These are phyloP conservation scores for Melinaea marsaeus DNA, from an alignment of 2,888 invertebrate species.

Conservation along the genomic window DNA sequence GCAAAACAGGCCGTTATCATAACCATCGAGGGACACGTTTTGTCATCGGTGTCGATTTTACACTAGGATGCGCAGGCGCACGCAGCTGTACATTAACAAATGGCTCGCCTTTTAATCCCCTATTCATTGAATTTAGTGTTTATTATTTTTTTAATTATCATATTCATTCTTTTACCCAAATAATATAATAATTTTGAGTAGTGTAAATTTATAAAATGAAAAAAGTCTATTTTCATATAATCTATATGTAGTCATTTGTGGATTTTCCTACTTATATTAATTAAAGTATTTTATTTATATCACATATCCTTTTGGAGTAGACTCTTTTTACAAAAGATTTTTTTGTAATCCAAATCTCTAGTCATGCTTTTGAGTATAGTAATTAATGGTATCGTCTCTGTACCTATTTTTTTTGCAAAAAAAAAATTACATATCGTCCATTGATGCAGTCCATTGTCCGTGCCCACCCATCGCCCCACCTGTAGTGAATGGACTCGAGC, in stretches of 20 bases:
- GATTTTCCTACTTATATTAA: too few species aligned
- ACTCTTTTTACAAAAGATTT: neutral
- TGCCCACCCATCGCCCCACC: constrained; percentile 66
- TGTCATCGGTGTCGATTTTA: constrained; percentile 60
- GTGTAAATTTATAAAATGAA: too few species aligned
- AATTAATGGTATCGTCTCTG: constrained; percentile 28
- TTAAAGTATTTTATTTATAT: too few species aligned
- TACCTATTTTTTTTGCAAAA: constrained; percentile 26
- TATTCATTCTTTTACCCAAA: constrained; percentile 16
- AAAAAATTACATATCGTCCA: constrained; percentile 55
- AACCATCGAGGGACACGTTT: constrained; percentile 60
- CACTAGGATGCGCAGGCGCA: constrained; percentile 51
- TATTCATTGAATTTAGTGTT: constrained; percentile 29
- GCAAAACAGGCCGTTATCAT: constrained; percentile 54
- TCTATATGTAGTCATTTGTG: too few species aligned
- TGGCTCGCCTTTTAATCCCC: constrained; percentile 55
- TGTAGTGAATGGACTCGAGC: constrained; percentile 68
- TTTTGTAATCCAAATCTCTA: constrained; percentile 14
- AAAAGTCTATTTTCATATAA: too few species aligned
- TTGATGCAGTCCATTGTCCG: constrained; percentile 69
- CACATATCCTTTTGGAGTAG: neutral
- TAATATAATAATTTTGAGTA: neutral
- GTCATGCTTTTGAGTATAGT: constrained; percentile 22
- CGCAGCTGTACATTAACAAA: constrained; percentile 69
- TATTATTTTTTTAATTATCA: constrained; percentile 24